phyloP scores from a whole-genome alignment of 2,888 invertebrate species.

The Holacanthella duospinosa region DNA sequence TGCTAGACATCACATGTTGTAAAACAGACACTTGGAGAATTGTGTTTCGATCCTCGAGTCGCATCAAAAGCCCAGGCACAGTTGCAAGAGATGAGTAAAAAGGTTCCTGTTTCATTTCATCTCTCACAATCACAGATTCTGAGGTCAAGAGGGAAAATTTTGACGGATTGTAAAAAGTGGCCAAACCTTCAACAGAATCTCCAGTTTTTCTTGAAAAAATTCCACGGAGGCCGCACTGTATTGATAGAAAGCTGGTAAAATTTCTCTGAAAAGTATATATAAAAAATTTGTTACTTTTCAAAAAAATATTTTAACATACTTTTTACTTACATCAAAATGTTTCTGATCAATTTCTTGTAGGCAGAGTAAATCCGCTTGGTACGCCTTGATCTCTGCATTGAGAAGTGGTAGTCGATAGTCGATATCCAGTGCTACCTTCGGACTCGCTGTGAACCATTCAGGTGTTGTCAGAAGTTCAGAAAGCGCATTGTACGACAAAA shows the following conservation, averaged over 20 bases:
- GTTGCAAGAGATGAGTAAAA: conserved; percentile 17
- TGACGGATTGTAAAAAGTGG: conserved; percentile 59
- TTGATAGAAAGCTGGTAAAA: conserved; percentile 22
- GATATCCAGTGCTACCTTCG: conserved; percentile 63
- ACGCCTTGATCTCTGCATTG: conserved; percentile 69
- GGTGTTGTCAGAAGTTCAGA: conserved; percentile 86
- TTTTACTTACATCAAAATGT: conserved; percentile 49
- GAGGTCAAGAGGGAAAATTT: conserved; percentile 47
- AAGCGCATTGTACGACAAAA: conserved; percentile 79
- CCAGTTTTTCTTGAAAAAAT: conserved; percentile 61
- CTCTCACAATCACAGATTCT: conserved; percentile 18
- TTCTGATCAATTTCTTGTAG: conserved; percentile 84
- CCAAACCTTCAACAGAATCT: conserved; percentile 64
- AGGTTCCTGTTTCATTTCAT: conserved; percentile 24
- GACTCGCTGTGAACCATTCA: conserved; percentile 63
- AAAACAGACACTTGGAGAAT: conserved; percentile 28
- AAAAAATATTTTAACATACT: no score
- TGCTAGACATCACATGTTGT: conserved; percentile 12
- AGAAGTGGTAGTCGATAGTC: conserved; percentile 80
- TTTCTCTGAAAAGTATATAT: conserved; percentile 22
- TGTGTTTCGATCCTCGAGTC: conserved; percentile 29
- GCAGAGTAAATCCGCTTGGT: conserved; percentile 79
- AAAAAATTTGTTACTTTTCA: background rate
- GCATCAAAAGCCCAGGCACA: conserved; percentile 11
- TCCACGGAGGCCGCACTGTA: conserved; percentile 42